A percentile compares a stretch with the other conserved stretches of the same genome.
These are phyloP conservation scores for Machimus atricapillus DNA, from an alignment of 2,888 invertebrate genomes.

Conservation along the genomic window DNA sequence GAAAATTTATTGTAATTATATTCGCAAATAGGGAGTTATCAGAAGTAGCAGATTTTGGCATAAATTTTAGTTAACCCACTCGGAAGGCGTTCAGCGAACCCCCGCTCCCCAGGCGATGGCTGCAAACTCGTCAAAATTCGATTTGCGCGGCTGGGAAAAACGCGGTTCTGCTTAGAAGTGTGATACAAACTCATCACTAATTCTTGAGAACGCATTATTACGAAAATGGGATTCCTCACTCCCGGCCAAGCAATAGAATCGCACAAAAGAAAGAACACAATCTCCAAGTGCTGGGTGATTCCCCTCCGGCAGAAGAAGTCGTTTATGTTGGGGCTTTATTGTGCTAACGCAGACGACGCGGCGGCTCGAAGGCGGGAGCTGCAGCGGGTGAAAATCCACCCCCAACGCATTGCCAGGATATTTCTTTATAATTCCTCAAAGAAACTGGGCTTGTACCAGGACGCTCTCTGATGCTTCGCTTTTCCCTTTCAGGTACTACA, in stretches of 20 bases:
- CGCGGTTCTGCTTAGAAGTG: neutral
- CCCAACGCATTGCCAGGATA: neutral
- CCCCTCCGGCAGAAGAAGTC: neutral
- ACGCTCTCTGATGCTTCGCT: neutral
- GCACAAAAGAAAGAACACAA: constrained; percentile 10
- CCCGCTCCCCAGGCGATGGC: neutral
- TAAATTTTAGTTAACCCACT: constrained; percentile 15
- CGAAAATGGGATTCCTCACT: constrained; percentile 14
- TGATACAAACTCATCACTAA: neutral
- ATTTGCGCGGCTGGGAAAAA: neutral
- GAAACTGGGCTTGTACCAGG: neutral
- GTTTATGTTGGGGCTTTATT: neutral
- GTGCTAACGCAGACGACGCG: neutral
- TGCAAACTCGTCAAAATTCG: neutral
- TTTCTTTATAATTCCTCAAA: neutral
- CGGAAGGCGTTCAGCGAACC: neutral
- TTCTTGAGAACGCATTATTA: constrained; percentile 10
- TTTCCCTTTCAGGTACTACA: constrained; percentile 75
- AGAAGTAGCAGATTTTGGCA: constrained; percentile 17
- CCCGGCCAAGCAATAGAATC: neutral
- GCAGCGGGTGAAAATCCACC: neutral
- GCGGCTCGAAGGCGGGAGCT: neutral
- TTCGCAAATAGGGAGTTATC: constrained; percentile 16
- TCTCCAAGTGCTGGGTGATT: neutral
- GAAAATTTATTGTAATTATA: constrained; percentile 34